phyloP scores from a whole-genome alignment of 2,797 vertebrate genomes.

The Chiloscyllium punctatum region DNA sequence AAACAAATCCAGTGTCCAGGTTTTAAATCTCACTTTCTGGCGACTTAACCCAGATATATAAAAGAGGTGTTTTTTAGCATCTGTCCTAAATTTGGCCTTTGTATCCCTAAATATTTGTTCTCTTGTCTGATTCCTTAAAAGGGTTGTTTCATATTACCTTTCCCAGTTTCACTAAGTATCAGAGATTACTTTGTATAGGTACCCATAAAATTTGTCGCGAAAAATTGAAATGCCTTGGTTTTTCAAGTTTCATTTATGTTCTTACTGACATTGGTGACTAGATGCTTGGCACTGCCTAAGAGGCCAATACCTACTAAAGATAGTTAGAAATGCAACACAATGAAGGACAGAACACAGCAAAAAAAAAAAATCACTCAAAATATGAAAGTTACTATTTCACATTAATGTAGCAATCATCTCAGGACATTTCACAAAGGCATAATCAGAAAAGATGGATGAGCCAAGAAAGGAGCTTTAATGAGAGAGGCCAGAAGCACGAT shows the following conservation, averaged over 20 bases:
- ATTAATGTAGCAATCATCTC: background rate
- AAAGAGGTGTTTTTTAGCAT: background rate
- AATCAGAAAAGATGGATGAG: background rate
- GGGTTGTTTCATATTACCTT: background rate
- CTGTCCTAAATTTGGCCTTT: background rate
- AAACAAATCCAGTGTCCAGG: background rate
- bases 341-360: too few relatives aligned
- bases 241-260: background rate
- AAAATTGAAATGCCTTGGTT: background rate
- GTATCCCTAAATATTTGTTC: background rate
- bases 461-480: background rate
- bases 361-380: too few relatives aligned
- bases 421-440: background rate
- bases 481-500: background rate
- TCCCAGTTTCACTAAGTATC: background rate
- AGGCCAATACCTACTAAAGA: too few relatives aligned
- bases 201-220: background rate
- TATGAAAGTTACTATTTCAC: too few relatives aligned
- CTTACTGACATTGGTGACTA: background rate
- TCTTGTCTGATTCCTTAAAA: background rate
- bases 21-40: background rate
- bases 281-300: background rate
- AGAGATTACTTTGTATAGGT: background rate
- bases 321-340: too few relatives aligned
- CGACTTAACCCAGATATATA: background rate